Evolutionary conservation across 2,888 invertebrate species (phyloP), one percentile per base, ranked within the genome.

Genomic region (Nephrocerus scutellatus): DNA sequence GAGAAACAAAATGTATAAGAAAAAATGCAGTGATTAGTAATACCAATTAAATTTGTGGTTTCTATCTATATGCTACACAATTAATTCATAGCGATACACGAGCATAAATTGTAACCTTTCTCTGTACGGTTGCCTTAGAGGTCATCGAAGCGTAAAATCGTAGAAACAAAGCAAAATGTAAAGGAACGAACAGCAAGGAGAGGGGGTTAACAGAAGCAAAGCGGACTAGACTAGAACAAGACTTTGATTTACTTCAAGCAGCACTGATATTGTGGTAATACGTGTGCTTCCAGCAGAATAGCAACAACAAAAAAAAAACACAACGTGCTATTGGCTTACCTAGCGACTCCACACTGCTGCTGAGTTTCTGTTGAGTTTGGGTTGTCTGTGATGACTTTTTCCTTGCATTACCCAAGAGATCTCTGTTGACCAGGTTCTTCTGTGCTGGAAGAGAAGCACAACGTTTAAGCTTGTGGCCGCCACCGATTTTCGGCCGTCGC

Each of bases 371-470:
- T 34, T 56, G 47, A 40, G 31, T 39, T 37, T 47, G 35, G 48
- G 39, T 60, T 54, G 29, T 59, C 54, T 47, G 42, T 23, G 50
- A n/a, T 43, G 48, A 48, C 47, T 47, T 44, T 53, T 51, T 50
- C 41, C 41, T 41, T 33, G 30, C 10, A 41, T 40, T 34, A 18
- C n/a, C n/a, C n/a, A n/a, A n/a, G n/a, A n/a, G n/a, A n/a, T n/a
- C n/a, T n/a, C n/a, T n/a, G n/a, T 56, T 29, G 15, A 30, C 57
- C 10, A 55, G 48, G 31, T 54, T 59, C 35, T 59, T 59, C 41
- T 69, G 65, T 3, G 72, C 71, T 4, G 76, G 75, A 29, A 75
- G 59, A 4, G 75, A 75, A 5, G 74, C 74, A 50, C 76, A 76
- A 22, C 75, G 63, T 53, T 75, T 75, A 8, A 76, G 54, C 55